These are phyloP conservation scores for Lagenorhynchus albirostris DNA, from an alignment of 2,113 vertebrate genomes.

Conservation along the genomic window DNA sequence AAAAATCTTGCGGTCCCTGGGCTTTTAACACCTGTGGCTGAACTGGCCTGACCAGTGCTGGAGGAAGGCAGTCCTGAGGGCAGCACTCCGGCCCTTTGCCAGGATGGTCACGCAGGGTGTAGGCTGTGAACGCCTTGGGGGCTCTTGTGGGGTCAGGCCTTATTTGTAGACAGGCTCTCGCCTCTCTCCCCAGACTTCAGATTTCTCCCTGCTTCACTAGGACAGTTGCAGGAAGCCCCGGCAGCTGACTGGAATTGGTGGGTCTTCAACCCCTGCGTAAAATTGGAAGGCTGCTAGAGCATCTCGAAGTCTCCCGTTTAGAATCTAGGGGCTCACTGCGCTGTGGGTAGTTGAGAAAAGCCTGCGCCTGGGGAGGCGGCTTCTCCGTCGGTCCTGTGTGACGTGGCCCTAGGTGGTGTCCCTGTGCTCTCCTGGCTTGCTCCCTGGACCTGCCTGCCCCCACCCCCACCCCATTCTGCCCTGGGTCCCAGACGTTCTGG, in stretches of 20 bases:
- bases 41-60: not conserved
- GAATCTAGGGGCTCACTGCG: not conserved
- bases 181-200: not conserved
- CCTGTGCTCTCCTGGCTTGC: fast-evolving
- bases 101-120: no score
- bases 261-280: not conserved
- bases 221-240: not conserved
- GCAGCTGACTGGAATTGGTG: not conserved
- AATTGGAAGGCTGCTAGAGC: fast-evolving
- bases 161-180: fast-evolving
- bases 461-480: not conserved
- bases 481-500: fast-evolving
- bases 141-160: no score
- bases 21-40: not conserved
- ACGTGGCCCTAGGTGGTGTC: not conserved
- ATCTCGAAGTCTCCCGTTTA: fast-evolving
- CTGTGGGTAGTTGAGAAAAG: fast-evolving
- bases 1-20: not conserved
- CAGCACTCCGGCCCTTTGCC: no score
- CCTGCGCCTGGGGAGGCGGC: fast-evolving
- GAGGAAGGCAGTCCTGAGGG: not conserved
- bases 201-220: not conserved
- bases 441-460: fast-evolving
- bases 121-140: fast-evolving
- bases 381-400: fast-evolving